These are phyloP conservation scores for Danionella cerebrum DNA, from an alignment of 2,113 vertebrate genomes.

Conservation along the genomic window DNA sequence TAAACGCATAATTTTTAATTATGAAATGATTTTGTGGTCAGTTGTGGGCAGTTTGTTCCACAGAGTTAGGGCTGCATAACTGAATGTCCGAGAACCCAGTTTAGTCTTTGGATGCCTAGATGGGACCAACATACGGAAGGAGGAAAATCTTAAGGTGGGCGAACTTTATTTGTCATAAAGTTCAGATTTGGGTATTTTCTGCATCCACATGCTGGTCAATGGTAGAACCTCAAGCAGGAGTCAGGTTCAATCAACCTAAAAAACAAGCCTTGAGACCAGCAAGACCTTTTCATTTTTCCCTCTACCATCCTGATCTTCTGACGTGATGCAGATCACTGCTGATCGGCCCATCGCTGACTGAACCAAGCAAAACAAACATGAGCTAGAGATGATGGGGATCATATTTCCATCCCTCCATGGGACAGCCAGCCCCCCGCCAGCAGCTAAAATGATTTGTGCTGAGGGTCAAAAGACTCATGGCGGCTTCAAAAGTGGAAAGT, in stretches of 20 bases:
- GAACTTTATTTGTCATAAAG: too few relatives aligned
- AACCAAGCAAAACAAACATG: constrained; percentile 76
- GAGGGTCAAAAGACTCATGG: constrained; percentile 80
- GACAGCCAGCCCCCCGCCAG: constrained; percentile 60
- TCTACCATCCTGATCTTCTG: constrained; percentile 17
- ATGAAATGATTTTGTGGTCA: too few relatives aligned
- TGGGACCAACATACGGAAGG: too few relatives aligned
- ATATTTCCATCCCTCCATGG: constrained; percentile 73
- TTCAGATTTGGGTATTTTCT: too few relatives aligned
- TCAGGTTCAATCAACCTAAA: constrained; percentile 49
- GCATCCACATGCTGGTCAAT: constrained; percentile 32
- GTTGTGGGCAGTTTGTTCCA: too few relatives aligned
- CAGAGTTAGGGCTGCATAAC: too few relatives aligned
- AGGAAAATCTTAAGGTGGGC: too few relatives aligned
- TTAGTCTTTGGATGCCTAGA: too few relatives aligned
- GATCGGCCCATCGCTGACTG: constrained; percentile 65
- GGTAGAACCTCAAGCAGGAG: constrained; percentile 28
- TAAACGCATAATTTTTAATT: too few relatives aligned
- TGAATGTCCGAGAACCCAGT: too few relatives aligned
- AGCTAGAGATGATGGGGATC: constrained; percentile 75
- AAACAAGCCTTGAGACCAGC: constrained; percentile 41
- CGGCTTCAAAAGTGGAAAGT: constrained; percentile 79
- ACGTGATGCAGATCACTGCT: constrained; percentile 54
- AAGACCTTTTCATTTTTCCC: constrained; percentile 28
- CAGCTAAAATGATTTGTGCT: constrained; percentile 90